Percentiles rank a stretch among this genome's conserved stretches.
These are phyloP conservation scores for Netelia melanura DNA, from an alignment of 2,888 invertebrate genomes.

Conservation along the genomic window DNA sequence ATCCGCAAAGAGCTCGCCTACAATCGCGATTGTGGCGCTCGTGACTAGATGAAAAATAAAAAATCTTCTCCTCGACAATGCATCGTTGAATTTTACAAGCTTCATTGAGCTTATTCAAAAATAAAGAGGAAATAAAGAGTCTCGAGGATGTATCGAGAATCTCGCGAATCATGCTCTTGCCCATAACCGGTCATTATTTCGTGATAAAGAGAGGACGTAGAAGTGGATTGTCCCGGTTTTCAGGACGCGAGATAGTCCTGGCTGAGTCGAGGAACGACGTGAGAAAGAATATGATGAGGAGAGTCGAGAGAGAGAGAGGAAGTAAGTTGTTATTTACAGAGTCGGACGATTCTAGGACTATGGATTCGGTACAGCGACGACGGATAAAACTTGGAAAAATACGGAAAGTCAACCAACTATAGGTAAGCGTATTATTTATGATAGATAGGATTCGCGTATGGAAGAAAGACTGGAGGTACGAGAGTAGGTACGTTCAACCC, in stretches of 20 bases:
- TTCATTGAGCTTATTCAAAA: neutral
- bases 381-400: neutral
- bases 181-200: neutral
- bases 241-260: conserved; percentile 5
- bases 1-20: neutral
- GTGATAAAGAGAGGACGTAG: conserved; percentile 10
- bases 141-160: neutral
- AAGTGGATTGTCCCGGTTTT: conserved; percentile 27
- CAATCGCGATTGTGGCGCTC: neutral
- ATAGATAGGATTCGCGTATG: neutral
- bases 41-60: neutral
- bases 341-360: conserved; percentile 12
- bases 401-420: too few relatives aligned
- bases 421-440: too few relatives aligned
- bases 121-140: neutral
- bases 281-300: neutral
- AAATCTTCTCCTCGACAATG: neutral
- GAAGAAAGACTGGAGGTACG: conserved; percentile 1
- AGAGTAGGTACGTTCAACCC: conserved; percentile 74
- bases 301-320: neutral
- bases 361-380: conserved; percentile 56
- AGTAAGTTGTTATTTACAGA: neutral
- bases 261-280: neutral
- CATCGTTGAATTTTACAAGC: conserved; percentile 2
- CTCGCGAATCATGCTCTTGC: neutral